These are phyloP conservation scores for Trichoplusia ni DNA, from an alignment of 1,140 invertebrate genomes.

Conservation along the genomic window DNA sequence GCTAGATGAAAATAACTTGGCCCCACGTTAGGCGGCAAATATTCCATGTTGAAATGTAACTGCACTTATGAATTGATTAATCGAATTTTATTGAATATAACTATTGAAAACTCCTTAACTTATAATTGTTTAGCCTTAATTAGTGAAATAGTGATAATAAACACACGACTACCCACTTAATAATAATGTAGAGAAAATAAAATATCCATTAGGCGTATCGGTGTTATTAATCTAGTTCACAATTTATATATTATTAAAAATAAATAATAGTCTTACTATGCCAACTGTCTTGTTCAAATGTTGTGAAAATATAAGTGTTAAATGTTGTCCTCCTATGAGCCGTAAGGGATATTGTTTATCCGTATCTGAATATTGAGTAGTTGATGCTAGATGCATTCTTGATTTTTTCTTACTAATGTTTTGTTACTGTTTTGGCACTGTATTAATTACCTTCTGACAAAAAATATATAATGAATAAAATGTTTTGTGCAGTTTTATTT, in stretches of 20 bases:
- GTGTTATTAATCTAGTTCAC: constrained; percentile 73
- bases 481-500: constrained; percentile 61
- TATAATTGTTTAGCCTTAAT: neutral
- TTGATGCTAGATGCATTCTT: constrained; percentile 76
- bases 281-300: constrained; percentile 71
- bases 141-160: constrained; percentile 6
- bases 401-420: constrained; percentile 77
- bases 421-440: constrained; percentile 80
- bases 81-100: constrained; percentile 7
- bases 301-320: constrained; percentile 71
- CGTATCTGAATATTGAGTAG: constrained; percentile 70
- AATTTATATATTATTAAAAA: constrained; percentile 54
- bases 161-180: constrained; percentile 49
- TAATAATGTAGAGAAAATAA: constrained; percentile 53
- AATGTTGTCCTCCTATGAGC: constrained; percentile 62
- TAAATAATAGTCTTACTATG: constrained; percentile 51
- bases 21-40: too few species aligned
- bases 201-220: constrained; percentile 72
- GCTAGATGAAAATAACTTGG: too few species aligned
- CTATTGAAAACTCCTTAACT: neutral
- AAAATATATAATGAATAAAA: constrained; percentile 78
- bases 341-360: constrained; percentile 66
- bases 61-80: constrained; percentile 15
- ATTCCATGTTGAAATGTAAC: too few species aligned
- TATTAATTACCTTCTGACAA: constrained; percentile 81